Evolutionary conservation across 2,888 invertebrate genomes (phyloP).

Genomic region (Andrena trimmerana): DNA sequence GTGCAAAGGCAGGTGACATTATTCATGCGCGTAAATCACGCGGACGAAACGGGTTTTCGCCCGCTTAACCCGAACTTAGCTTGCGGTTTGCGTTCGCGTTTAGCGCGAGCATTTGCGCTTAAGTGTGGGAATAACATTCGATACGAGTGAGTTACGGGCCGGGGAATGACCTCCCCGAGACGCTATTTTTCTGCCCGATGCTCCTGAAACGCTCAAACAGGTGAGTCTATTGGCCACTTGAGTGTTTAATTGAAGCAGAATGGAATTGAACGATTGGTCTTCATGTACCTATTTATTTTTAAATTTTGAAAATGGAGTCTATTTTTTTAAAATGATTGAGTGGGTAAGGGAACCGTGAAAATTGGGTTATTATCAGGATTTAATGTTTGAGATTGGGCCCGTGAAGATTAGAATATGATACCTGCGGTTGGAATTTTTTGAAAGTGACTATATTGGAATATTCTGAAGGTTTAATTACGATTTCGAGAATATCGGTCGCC

Average conservation of each 20-base stretch:
- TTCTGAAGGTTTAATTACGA: background rate
- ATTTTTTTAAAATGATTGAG: no score
- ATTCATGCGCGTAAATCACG: conserved; percentile 75
- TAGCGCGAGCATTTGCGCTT: conserved; percentile 47
- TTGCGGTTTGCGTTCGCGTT: conserved; percentile 65
- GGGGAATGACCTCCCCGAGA: conserved; percentile 15
- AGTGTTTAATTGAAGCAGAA: background rate
- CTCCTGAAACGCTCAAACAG: background rate
- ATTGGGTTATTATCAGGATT: no score
- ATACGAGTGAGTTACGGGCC: conserved; percentile 50
- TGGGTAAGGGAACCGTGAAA: no score
- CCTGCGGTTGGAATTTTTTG: background rate
- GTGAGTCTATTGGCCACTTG: background rate
- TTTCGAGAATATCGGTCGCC: conserved; percentile 3
- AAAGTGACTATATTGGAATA: background rate
- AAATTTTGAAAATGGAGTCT: no score
- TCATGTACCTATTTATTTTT: no score
- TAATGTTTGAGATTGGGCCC: no score
- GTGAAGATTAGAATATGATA: no score
- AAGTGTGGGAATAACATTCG: conserved; percentile 51
- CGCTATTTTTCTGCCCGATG: conserved; percentile 9
- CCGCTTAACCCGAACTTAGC: conserved; percentile 51
- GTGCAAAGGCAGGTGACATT: conserved; percentile 68
- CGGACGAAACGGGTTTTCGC: conserved; percentile 69
- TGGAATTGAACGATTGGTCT: no score